Evolutionary conservation across 2,888 invertebrate species (phyloP), one percentile per base, ranked within the genome.

Genomic region (Myopa testacea): DNA sequence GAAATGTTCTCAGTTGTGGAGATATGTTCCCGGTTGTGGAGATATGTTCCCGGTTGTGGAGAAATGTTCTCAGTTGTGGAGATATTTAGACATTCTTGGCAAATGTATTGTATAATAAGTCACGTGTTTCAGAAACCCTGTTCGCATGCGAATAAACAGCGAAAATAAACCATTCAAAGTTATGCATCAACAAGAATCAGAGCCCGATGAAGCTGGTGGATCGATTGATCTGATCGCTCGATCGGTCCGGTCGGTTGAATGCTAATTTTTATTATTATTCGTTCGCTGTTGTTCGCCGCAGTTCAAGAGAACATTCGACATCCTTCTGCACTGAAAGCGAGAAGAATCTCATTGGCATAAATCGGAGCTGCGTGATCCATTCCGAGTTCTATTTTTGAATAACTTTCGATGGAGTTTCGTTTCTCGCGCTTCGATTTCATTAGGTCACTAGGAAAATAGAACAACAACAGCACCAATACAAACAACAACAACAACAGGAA

Each of bases 341-440:
- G 26, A 26, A 26, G 26, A 1, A 26, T 26, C 26, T 26, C 26
- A 26, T 14, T 19, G 55, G 55, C 55, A 71, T 63, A 16, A 16
- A 55, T 37, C 67, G 52, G 65, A 10, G 7, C 67, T 16, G 52
- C 65, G 52, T 65, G 75, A 52, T 63, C 37, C 34, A 67, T 75
- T 50, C 3, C 65, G 10, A 37, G 26, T 63, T 52, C 65, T 75
- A 65, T 52, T 75, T 67, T 52, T 26, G 67, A 50, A 75, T 75
- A 37, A 65, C 65, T 65, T 65, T 45, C 19, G 14, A 63, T 60
- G 60, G 16, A 60, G 60, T 50, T 8, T 50, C 16, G 6, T 55
- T n/a, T n/a, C 55, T 1, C 16, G 14, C 77, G 65, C 72, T 79
- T 26, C 78, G 78, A 68, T 62, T 79, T 68, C 67, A 72, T 38